Evolutionary conservation across 2,113 vertebrate genomes (phyloP).

Genomic region (Steatornis caripensis): DNA sequence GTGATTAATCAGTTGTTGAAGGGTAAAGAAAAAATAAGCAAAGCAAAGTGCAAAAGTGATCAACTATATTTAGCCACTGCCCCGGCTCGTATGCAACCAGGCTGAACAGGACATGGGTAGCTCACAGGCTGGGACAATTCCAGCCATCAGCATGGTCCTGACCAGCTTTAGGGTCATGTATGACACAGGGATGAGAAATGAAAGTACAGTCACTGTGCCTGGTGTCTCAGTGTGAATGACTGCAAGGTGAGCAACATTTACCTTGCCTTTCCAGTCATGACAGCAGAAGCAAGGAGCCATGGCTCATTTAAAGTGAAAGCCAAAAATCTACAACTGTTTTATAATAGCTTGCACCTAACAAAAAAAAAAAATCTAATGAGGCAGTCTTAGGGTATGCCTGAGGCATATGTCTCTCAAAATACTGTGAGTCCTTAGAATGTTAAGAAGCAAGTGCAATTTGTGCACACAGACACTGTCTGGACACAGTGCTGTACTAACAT

Average conservation of each 20-base stretch:
- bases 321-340: not conserved
- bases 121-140: not conserved
- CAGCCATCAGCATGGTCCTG: not conserved
- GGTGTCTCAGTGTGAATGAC: not conserved
- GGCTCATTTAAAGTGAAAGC: not conserved
- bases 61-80: not conserved
- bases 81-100: too few species aligned
- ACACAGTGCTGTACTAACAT: not conserved
- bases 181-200: not conserved
- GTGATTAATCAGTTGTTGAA: not conserved
- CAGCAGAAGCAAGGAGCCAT: not conserved
- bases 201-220: fast-evolving
- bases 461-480: not conserved
- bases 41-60: not conserved
- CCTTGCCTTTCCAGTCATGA: not conserved
- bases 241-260: not conserved
- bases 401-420: not conserved
- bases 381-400: too few species aligned
- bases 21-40: not conserved
- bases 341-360: not conserved
- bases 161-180: not conserved
- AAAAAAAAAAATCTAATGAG: not conserved
- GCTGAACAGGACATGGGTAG: not conserved
- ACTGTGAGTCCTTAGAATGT: not conserved
- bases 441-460: not conserved